Evolutionary conservation across 2,888 invertebrate genomes (phyloP), one percentile per base, ranked within the genome.

Genomic region (Clitarchus hookeri): DNA sequence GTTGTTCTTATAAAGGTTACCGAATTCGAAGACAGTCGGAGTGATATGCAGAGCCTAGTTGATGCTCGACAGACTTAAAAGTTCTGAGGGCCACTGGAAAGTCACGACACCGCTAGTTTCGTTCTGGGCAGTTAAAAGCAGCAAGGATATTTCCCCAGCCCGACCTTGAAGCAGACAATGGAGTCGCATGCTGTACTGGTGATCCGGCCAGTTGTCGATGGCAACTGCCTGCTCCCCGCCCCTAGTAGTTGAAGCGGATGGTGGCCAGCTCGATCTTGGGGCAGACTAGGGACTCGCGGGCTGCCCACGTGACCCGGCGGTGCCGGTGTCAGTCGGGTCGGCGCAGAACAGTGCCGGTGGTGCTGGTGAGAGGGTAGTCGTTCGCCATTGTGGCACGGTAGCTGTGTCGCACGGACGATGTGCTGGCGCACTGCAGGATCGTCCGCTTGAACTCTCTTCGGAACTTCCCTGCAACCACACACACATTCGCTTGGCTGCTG

Each of bases 371-470:
- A 27, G 87, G 83, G 82, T 85, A 85, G 84, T 86, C 85, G 85
- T 86, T 65, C 23, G 83, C 77, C 78, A 86, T 44, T 53, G 78
- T 36, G 84, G 85, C 54, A 44, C 78, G 77, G 78, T 86, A 44
- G 54, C 83, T 44, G 77, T 86, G 86, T 26, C 79, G 79, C 65
- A 65, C 65, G 3, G 65, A 65, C 8, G 27, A 27, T 6, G 82
- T 36, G 82, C 36, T 82, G 82, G 82, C 82, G 88, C 95, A 95
- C 89, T 94, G 94, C 91, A 94, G 94, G 91, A 95, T 94, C 0
- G 95, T 94, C 88, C 95, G 93, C 89, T 94, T 94, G 91, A 95
- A 95, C 90, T 95, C 95, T 88, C 94, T 93, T 13, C 95, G 94
- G 91, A 95, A 95, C 92, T 95, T 95, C 87, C 95, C 96, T 95